Evolutionary conservation across 2,797 vertebrate species (phyloP).

Genomic region (Sphenopsis melanotis): DNA sequence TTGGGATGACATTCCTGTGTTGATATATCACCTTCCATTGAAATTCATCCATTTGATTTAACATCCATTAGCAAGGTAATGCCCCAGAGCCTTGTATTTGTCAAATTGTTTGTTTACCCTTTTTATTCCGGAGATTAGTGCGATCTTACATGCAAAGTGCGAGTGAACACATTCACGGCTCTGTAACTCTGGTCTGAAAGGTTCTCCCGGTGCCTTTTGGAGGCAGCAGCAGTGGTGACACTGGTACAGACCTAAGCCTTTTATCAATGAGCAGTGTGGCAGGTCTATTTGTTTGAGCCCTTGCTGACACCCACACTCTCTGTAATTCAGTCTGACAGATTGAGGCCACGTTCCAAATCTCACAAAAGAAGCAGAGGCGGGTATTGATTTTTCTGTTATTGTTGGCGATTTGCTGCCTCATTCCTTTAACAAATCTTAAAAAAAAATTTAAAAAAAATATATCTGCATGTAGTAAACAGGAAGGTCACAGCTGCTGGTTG

Average conservation of each 20-base stretch:
- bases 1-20: slow-evolving; percentile 17
- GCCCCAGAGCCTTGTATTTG: slow-evolving; percentile 21
- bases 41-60: slow-evolving; percentile 49
- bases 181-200: background rate
- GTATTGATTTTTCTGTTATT: slow-evolving; percentile 77
- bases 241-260: slow-evolving; percentile 29
- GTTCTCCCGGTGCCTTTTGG: background rate
- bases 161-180: background rate
- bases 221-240: background rate
- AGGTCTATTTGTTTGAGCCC: slow-evolving; percentile 68
- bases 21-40: slow-evolving; percentile 48
- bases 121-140: slow-evolving; percentile 13
- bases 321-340: slow-evolving; percentile 82
- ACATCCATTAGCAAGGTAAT: slow-evolving; percentile 10
- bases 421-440: slow-evolving; percentile 60
- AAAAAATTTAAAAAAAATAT: background rate
- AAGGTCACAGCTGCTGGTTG: slow-evolving; percentile 40
- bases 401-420: slow-evolving; percentile 68
- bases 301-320: slow-evolving; percentile 63
- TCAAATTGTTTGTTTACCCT: slow-evolving; percentile 23
- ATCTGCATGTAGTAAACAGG: background rate
- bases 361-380: slow-evolving; percentile 74
- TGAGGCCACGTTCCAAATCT: slow-evolving; percentile 78
- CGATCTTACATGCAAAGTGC: background rate
- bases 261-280: slow-evolving; percentile 59